phyloP scores from a whole-genome alignment of 2,888 invertebrate genomes.

The Phymatocera aterrima region DNA sequence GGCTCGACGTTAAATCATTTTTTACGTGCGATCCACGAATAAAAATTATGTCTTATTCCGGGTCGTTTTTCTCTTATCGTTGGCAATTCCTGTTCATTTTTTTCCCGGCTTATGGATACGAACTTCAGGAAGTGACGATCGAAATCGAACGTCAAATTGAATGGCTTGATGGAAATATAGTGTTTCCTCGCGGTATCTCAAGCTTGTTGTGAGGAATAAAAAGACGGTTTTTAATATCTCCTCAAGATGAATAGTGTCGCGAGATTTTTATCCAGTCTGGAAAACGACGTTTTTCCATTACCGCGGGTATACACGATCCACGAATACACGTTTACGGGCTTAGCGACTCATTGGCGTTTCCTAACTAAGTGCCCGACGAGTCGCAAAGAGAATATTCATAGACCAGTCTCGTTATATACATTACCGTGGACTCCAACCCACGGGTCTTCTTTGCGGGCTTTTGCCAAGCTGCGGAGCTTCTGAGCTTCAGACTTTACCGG shows the following conservation, averaged over 20 bases:
- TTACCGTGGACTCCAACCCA: conserved; percentile 31
- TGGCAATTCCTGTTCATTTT: too few species aligned
- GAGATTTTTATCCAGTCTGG: not conserved
- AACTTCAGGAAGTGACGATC: too few species aligned
- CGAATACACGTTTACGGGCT: conserved; percentile 41
- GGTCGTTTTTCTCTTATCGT: too few species aligned
- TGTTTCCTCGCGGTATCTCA: not conserved
- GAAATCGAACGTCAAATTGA: not conserved
- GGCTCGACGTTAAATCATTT: conserved; percentile 37
- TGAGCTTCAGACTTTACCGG: conserved; percentile 2
- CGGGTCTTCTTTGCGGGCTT: conserved; percentile 29
- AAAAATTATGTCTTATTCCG: too few species aligned
- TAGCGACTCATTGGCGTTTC: conserved; percentile 45
- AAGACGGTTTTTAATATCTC: not conserved
- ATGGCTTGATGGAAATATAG: not conserved
- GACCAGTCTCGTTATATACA: conserved; percentile 53
- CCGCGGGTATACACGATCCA: not conserved
- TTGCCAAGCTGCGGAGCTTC: not conserved
- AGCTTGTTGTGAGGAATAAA: not conserved
- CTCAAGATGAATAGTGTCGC: not conserved
- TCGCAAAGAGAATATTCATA: conserved; percentile 65
- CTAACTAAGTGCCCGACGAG: conserved; percentile 35
- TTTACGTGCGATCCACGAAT: not conserved
- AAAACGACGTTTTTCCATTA: conserved; percentile 41
- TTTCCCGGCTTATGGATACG: too few species aligned